Base-by-base conservation (phyloP, 2,888 invertebrate species). In the Acronicta alni region DNA sequence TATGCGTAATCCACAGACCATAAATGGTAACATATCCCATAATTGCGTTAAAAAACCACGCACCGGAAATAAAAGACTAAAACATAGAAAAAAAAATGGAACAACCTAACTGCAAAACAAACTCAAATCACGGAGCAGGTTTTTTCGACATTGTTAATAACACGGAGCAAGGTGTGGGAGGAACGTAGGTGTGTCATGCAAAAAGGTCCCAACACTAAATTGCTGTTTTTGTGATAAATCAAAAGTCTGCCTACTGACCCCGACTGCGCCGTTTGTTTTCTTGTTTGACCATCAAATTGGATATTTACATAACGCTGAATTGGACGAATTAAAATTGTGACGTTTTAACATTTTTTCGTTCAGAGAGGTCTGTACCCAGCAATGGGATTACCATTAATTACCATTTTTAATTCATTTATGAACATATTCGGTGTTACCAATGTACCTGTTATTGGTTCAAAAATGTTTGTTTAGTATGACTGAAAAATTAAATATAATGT, bases 221-320 rank as follows among this genome's bases (percentile, higher is more conserved):
- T 75, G 64, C 66, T 81, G 83, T 86, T 87, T 87, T 85, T 82
- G 84, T 84, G 75, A 86, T 85, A 85, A 86, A 86, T 85, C 86
- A 73, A 58, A 76, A 72, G 52, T 55, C 52, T 51, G 69, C 58
- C 67, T 69, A 59, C 56, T 69, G 68, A 77, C 71, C 75, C 66
- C 64, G 71, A 76, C 68, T 56, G 68, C 5, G 67, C 67, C 67
- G 70, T 73, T 75, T 77, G 63, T 72, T 69, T 71, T 66, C 61
- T 73, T 73, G 57, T 69, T 69, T 67, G 62, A 71, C 65, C 75
- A 67, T 71, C 59, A 81, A 83, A 84, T 83, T 82, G 73, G 76
- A 76, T 81, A 80, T 81, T 82, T 81, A 77, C 69, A 76, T 81
- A 63, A 67, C 67, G 63, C 74, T 79, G 80, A 81, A 79, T 82